phyloP scores from a whole-genome alignment of 2,888 invertebrate species.

The Neocrepidodera transversa region DNA sequence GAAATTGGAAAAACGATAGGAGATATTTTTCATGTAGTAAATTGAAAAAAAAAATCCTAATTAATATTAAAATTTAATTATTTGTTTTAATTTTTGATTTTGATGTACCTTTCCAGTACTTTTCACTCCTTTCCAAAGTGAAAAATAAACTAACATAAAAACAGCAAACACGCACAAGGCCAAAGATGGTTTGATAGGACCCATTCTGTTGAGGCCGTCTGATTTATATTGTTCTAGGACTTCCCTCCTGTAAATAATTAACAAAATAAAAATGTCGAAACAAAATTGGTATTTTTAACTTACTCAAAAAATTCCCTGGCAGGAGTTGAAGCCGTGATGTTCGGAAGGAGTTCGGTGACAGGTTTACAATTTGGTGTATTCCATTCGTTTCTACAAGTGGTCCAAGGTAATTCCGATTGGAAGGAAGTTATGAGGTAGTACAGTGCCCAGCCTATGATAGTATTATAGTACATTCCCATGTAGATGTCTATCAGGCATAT shows the following conservation, averaged over 20 bases:
- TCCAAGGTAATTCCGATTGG: constrained; percentile 84
- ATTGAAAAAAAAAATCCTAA: background rate
- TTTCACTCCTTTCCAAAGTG: constrained; percentile 93
- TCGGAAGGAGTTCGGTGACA: constrained; percentile 60
- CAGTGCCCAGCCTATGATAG: constrained; percentile 95
- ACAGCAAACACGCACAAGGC: constrained; percentile 90
- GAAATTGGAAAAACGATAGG: background rate
- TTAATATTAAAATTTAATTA: background rate
- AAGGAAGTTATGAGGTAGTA: constrained; percentile 89
- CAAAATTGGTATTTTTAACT: constrained; percentile 54
- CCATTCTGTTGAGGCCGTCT: constrained; percentile 85
- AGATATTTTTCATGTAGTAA: background rate
- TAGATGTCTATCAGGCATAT: constrained; percentile 96
- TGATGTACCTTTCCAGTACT: constrained; percentile 86
- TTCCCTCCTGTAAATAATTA: constrained; percentile 70
- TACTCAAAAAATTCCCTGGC: constrained; percentile 91
- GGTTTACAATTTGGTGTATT: constrained; percentile 80
- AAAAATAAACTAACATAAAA: constrained; percentile 93
- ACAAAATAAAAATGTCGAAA: too few relatives aligned
- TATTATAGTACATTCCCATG: constrained; percentile 97
- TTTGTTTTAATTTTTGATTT: background rate
- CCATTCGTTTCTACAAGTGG: constrained; percentile 85
- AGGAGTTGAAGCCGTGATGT: constrained; percentile 74
- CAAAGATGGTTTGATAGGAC: constrained; percentile 86
- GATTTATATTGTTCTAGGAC: constrained; percentile 86